These are phyloP conservation scores for Chrysocyon brachyurus DNA, from an alignment of 2,797 vertebrate genomes.

Conservation along the genomic window DNA sequence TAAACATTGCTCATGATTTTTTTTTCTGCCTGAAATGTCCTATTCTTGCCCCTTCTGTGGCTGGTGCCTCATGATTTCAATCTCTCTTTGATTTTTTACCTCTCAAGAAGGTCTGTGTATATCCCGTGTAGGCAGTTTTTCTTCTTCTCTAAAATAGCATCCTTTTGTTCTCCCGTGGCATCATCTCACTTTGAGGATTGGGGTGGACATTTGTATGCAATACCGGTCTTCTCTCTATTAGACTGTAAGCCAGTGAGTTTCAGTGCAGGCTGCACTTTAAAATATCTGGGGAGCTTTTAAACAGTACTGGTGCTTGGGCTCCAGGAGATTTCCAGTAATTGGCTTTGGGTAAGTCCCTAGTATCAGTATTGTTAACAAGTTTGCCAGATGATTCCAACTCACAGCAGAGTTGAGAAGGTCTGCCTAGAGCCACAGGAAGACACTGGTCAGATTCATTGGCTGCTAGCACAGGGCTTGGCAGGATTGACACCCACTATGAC, in stretches of 20 bases:
- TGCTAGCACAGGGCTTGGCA: not conserved
- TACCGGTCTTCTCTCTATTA: not conserved
- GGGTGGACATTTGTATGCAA: fast-evolving
- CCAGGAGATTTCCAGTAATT: not conserved
- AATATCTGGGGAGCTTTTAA: not conserved
- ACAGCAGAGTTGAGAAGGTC: not conserved
- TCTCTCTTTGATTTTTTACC: not conserved
- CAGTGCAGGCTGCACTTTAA: not conserved
- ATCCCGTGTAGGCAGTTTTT: not conserved
- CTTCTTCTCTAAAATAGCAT: not conserved
- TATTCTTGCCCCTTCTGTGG: not conserved
- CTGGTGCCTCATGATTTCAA: not conserved
- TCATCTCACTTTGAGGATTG: not conserved
- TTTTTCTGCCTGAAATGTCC: not conserved
- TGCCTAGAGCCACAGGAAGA: not conserved
- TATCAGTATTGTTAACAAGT: not conserved
- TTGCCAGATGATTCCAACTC: not conserved
- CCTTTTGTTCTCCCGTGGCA: not conserved
- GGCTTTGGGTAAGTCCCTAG: not conserved
- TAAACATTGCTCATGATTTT: not conserved
- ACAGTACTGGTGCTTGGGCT: not conserved
- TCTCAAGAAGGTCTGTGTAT: not conserved
- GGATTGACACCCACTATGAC: not conserved
- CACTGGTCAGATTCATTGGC: not conserved
- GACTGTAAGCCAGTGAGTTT: not conserved